These are phyloP conservation scores for Enteromius paludinosus DNA, from an alignment of 2,797 vertebrate species.

Conservation along the genomic window DNA sequence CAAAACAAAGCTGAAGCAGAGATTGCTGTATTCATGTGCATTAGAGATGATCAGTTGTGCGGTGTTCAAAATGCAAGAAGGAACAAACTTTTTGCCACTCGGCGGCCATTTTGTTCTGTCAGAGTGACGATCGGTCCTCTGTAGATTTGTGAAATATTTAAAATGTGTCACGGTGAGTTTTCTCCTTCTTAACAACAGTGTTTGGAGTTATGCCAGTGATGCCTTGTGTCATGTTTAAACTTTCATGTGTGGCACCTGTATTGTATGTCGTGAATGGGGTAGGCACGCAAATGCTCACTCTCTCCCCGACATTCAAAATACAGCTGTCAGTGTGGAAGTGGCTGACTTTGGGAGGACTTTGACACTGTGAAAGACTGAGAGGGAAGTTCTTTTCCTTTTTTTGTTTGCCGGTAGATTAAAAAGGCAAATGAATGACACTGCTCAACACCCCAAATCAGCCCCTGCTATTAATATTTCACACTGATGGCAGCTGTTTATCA, in stretches of 20 bases:
- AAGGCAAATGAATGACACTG: constrained; percentile 85
- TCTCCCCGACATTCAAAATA: constrained; percentile 74
- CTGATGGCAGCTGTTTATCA: constrained; percentile 84
- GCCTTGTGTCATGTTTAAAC: constrained; percentile 71
- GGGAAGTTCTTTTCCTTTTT: constrained; percentile 67
- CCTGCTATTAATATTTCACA: constrained; percentile 85
- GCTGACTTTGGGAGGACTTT: constrained; percentile 84
- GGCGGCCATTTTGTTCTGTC: constrained; percentile 40
- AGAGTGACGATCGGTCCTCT: constrained; percentile 1
- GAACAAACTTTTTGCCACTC: constrained; percentile 15
- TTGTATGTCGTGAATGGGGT: constrained; percentile 67
- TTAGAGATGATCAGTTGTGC: constrained; percentile 8
- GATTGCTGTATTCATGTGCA: constrained; percentile 29
- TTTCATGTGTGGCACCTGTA: constrained; percentile 73
- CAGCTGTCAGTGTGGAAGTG: constrained; percentile 79
- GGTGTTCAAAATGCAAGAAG: constrained; percentile 19
- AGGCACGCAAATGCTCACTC: constrained; percentile 67
- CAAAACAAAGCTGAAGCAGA: constrained; percentile 11
- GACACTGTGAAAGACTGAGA: constrained; percentile 77
- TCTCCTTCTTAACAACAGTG: constrained; percentile 38
- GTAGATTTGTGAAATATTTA: constrained; percentile 48
- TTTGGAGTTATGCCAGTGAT: constrained; percentile 25
- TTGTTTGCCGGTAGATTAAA: constrained; percentile 79
- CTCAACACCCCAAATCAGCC: constrained; percentile 83
- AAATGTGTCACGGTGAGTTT: constrained; percentile 24